These are phyloP conservation scores for Peucedramus taeniatus DNA, from an alignment of 2,113 vertebrate genomes.

Conservation along the genomic window DNA sequence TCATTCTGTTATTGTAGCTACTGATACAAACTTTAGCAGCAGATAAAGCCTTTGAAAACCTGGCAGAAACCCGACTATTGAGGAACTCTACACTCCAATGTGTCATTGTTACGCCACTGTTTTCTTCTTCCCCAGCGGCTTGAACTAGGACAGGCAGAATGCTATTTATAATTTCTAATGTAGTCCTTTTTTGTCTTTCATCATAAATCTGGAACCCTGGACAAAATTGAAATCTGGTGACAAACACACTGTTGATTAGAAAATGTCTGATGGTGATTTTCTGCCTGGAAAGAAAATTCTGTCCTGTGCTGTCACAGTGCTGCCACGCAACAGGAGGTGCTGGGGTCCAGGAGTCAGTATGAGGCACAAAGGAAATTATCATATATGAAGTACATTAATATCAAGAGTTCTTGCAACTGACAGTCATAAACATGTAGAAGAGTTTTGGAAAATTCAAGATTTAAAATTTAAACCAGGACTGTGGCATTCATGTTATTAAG, in stretches of 20 bases:
- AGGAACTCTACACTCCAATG: not conserved
- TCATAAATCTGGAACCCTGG: constrained; percentile 22
- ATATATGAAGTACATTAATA: not conserved
- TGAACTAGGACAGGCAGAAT: constrained; percentile 59
- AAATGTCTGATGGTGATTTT: not conserved
- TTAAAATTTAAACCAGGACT: not conserved
- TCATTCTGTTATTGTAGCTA: not conserved
- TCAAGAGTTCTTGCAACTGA: not conserved
- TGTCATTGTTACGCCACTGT: not conserved
- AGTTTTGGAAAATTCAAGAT: not conserved
- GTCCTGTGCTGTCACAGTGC: not conserved
- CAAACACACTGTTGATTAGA: not conserved
- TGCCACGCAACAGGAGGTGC: not conserved
- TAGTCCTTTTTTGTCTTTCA: constrained; percentile 49
- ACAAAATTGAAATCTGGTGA: not conserved
- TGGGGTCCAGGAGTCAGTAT: not conserved
- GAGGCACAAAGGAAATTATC: not conserved
- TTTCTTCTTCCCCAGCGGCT: constrained; percentile 48
- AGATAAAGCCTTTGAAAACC: not conserved
- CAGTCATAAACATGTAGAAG: not conserved
- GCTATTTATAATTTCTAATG: constrained; percentile 54
- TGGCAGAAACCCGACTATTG: constrained; percentile 1
- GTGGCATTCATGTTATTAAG: not conserved
- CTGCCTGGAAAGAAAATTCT: not conserved
- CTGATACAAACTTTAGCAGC: not conserved